A percentile compares a stretch with the other conserved stretches of the same genome.
Conservation (phyloP, 2,888 invertebrate species). For the Patella depressa region DNA sequence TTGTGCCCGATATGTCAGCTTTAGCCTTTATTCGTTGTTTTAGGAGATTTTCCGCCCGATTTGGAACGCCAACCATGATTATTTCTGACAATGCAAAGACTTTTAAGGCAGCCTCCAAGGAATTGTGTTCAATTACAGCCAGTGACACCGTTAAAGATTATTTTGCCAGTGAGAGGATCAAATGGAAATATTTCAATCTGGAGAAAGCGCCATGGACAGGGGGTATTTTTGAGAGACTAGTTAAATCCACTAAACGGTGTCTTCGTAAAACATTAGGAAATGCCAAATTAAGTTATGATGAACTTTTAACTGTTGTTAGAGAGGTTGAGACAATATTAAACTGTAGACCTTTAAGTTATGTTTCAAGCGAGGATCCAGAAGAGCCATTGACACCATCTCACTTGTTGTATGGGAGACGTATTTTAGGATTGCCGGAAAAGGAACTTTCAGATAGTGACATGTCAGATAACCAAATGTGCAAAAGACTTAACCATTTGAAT, state of each 20-base stretch:
- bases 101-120: not conserved
- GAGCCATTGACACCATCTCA: slow-evolving; percentile 12
- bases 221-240: too few relatives aligned
- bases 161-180: not conserved
- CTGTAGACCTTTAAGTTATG: slow-evolving; percentile 6
- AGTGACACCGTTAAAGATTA: not conserved
- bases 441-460: not conserved
- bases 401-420: not conserved
- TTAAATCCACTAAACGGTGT: too few relatives aligned
- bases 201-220: too few relatives aligned
- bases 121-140: not conserved
- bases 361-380: slow-evolving; percentile 3
- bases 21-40: not conserved
- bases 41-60: not conserved
- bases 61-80: slow-evolving; percentile 2
- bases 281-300: slow-evolving; percentile 10
- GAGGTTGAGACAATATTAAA: slow-evolving; percentile 16
- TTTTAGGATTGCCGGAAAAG: not conserved
- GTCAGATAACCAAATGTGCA: not conserved
- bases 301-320: slow-evolving; percentile 14
- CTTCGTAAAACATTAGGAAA: slow-evolving; percentile 7
- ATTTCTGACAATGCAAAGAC: slow-evolving; percentile 17
- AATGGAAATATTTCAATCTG: slow-evolving; percentile 15
- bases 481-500: not conserved
- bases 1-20: not conserved